Evolutionary conservation across 2,888 invertebrate species (phyloP).

Genomic region (Lomographa bimaculata): DNA sequence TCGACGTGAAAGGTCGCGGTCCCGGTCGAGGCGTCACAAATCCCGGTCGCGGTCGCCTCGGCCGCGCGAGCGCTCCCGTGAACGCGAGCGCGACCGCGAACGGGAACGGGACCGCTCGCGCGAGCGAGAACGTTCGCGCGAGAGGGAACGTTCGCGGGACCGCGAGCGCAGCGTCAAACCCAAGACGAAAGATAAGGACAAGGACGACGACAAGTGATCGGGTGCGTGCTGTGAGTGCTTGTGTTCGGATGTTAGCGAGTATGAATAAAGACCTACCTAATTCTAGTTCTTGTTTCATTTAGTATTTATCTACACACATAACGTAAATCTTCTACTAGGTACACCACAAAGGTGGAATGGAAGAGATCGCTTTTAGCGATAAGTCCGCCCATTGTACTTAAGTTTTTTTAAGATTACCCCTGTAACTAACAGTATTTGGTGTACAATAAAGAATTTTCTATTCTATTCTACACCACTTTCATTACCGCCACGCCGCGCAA

Average conservation of each 20-base stretch:
- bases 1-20: constrained; percentile 86
- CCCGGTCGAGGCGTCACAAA: constrained; percentile 87
- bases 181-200: constrained; percentile 85
- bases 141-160: constrained; percentile 64
- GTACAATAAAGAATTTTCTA: no score
- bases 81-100: constrained; percentile 50
- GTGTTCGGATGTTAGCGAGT: constrained; percentile 17
- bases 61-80: constrained; percentile 50
- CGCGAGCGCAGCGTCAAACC: constrained; percentile 80
- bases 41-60: constrained; percentile 88
- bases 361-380: no score
- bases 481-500: no score
- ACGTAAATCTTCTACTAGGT: no score
- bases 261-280: constrained; percentile 24
- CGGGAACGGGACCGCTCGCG: constrained; percentile 56
- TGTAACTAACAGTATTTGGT: no score
- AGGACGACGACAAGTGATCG: constrained; percentile 88
- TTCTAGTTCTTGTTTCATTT: constrained; percentile 10
- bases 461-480: no score
- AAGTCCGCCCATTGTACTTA: no score
- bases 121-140: constrained; percentile 64
- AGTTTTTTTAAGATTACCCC: no score
- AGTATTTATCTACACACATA: no score
- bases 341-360: no score
- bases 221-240: constrained; percentile 12